Evolutionary conservation across 2,113 vertebrate genomes (phyloP).

Genomic region (Microcebus jonahi): DNA sequence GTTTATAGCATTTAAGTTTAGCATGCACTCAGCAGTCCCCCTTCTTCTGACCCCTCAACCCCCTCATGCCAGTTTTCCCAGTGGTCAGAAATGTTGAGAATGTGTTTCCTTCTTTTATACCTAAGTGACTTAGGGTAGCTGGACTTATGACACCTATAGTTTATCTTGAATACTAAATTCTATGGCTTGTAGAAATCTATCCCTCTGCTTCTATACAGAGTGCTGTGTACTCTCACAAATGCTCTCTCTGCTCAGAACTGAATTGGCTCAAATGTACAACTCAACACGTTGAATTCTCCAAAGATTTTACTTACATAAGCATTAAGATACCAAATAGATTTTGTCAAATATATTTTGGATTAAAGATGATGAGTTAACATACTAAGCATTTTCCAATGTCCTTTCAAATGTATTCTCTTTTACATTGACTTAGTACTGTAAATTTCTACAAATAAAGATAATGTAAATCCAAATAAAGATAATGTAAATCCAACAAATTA

Average conservation of each 20-base stretch:
- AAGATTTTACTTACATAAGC: neutral
- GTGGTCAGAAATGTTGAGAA: neutral
- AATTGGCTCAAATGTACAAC: neutral
- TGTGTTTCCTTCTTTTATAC: neutral
- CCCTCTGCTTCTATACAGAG: accelerated
- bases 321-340: neutral
- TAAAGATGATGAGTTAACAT: neutral
- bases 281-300: neutral
- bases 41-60: neutral
- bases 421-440: neutral
- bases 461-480: neutral
- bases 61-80: neutral
- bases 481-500: neutral
- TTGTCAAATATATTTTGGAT: neutral
- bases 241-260: neutral
- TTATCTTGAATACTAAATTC: neutral
- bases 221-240: neutral
- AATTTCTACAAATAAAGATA: neutral
- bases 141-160: neutral
- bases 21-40: neutral
- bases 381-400: neutral
- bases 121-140: neutral
- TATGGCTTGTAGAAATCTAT: neutral
- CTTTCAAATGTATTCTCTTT: neutral
- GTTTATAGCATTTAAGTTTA: neutral